Evolutionary conservation across 1,140 invertebrate species (phyloP).

Genomic region (Chlorops oryzae): DNA sequence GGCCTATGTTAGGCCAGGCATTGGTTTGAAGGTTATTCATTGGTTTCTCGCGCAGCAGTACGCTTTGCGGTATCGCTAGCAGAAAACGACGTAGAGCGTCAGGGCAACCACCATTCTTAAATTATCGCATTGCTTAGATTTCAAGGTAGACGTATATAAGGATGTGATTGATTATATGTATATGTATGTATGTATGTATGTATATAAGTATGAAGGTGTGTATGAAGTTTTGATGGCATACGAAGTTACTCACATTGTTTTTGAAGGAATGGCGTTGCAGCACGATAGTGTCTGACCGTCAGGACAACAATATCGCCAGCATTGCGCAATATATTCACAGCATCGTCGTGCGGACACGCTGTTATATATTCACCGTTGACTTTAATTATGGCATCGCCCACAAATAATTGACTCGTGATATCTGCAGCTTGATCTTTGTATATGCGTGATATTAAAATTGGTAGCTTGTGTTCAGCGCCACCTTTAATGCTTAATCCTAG

Average conservation of each 20-base stretch:
- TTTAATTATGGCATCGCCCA: conserved; percentile 94
- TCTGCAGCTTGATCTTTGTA: conserved; percentile 90
- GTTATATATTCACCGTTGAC: conserved; percentile 90
- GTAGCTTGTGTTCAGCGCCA: conserved; percentile 87
- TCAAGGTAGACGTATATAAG: no score
- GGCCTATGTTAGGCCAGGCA: no score
- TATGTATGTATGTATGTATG: no score
- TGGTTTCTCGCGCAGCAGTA: no score
- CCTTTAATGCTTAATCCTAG: conserved; percentile 92
- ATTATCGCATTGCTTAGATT: no score
- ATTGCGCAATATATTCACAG: conserved; percentile 84
- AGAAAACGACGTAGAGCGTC: no score
- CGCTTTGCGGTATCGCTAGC: no score
- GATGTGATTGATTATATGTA: no score
- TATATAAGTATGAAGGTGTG: no score
- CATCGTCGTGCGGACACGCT: conserved; percentile 86
- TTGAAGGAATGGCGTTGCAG: conserved; percentile 91
- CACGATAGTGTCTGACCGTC: conserved; percentile 88
- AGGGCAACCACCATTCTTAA: no score
- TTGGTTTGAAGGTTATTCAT: no score
- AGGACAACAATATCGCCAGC: conserved; percentile 85
- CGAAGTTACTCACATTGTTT: conserved; percentile 75
- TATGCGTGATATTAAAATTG: conserved; percentile 93
- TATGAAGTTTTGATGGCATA: no score
- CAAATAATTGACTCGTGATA: conserved; percentile 84